Evolutionary conservation across 1,140 invertebrate genomes (phyloP), one percentile per base, ranked within the genome.

Genomic region (Cotesia chilonis): DNA sequence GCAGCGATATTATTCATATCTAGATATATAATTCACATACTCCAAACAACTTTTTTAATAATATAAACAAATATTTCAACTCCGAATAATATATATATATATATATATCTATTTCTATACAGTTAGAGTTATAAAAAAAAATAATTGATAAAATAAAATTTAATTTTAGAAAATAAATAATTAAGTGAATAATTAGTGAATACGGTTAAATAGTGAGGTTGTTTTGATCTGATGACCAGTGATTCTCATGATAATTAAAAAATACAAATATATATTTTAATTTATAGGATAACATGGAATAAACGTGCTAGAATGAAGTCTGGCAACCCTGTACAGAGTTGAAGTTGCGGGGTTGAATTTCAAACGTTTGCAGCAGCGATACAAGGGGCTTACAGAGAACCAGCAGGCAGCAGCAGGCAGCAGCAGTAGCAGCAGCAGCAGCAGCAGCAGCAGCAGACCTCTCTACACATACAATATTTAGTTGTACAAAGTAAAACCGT

Each of bases 291-390:
- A 12, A 55, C 54, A 14, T 14, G 54, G 54, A 20, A 14, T 20
- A 55, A 12, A 55, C 41, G 14, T n/a, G 17, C 28, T 70, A 17
- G 57, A 57, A 54, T n/a, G 64, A 65, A 20, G 73, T 70, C 75
- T 77, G 76, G 76, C 77, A 80, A 76, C 79, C 75, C 77, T 78
- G 78, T 70, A 51, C 60, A 10, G 41, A 47, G 41, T 47, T 12
- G 63, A 70, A 51, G 52, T 70, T 17, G 71, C 68, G 74, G 84
- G 83, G 83, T 84, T 85, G 83, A 83, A 85, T 84, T 84, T 84
- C 83, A 84, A 84, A 78, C 82, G 80, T 79, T 78, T 76, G 76
- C 81, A 78, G 79, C 76, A 81, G 41, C 41, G 41, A 47, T 47
- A 80, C 79, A 76, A 79, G 77, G 80, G 81, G 82, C 79, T 79